Evolutionary conservation across 2,797 vertebrate species (phyloP).

Genomic region (Phyllotis vaccarum): DNA sequence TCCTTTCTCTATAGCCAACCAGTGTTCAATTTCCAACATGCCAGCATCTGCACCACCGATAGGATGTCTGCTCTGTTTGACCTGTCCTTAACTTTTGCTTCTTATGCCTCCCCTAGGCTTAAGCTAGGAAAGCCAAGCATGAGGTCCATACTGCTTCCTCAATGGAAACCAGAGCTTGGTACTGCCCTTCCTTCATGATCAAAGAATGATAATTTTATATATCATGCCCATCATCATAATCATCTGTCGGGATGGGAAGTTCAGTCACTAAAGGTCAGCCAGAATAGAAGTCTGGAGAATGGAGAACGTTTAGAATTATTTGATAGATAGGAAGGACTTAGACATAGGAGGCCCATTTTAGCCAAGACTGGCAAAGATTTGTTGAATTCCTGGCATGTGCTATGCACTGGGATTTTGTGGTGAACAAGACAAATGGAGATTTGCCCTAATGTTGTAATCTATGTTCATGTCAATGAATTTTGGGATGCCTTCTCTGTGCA

Average conservation of each 20-base stretch:
- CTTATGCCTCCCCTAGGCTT: not conserved
- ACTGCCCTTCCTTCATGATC: not conserved
- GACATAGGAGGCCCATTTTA: constrained; percentile 45
- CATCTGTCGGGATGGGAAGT: not conserved
- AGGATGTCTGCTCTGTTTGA: not conserved
- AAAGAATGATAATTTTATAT: constrained; percentile 17
- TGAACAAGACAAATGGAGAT: constrained; percentile 62
- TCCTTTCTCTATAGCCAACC: not conserved
- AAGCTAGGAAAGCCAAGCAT: not conserved
- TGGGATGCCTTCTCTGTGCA: constrained; percentile 1
- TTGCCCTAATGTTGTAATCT: constrained; percentile 37
- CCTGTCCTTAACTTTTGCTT: not conserved
- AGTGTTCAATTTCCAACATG: not conserved
- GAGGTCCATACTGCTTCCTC: not conserved
- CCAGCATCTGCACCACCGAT: not conserved
- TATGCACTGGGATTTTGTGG: constrained; percentile 37
- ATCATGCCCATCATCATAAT: not conserved
- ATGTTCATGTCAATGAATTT: constrained; percentile 60
- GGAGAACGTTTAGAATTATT: not conserved
- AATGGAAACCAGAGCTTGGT: not conserved
- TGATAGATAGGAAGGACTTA: constrained; percentile 33
- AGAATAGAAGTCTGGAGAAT: not conserved
- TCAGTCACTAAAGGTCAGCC: not conserved
- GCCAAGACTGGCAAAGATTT: constrained; percentile 47
- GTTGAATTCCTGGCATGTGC: constrained; percentile 26